These are phyloP conservation scores for Sus cebifrons DNA, from an alignment of 2,797 vertebrate species.

Conservation along the genomic window DNA sequence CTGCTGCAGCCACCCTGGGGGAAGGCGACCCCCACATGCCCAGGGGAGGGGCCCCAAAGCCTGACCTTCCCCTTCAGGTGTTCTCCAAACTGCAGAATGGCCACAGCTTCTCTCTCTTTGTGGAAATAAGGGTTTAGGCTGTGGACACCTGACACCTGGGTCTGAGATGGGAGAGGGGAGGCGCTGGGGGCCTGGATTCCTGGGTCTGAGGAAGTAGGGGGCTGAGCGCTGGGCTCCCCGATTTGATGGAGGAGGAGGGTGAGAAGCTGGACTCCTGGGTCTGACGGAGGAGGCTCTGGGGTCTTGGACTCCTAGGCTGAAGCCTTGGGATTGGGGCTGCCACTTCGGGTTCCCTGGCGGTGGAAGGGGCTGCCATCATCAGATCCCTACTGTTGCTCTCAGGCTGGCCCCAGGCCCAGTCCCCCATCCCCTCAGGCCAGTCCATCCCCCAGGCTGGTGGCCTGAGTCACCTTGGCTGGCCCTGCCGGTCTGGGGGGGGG, in stretches of 20 bases:
- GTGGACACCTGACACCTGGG: neutral
- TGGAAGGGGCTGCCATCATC: neutral
- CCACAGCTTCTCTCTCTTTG: neutral
- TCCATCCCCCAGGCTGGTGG: slow-evolving; percentile 81
- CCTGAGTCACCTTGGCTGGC: slow-evolving; percentile 87
- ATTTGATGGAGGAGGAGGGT: neutral
- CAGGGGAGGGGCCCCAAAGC: neutral
- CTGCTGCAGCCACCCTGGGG: neutral
- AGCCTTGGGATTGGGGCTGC: neutral
- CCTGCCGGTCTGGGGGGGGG: slow-evolving; percentile 60
- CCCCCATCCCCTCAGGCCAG: slow-evolving; percentile 62
- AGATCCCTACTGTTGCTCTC: neutral
- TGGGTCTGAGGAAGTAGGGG: neutral
- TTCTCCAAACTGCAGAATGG: neutral
- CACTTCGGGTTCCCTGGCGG: neutral
- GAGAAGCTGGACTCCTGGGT: fast-evolving
- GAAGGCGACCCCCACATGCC: neutral
- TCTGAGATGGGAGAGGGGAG: neutral
- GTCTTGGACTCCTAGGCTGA: no score
- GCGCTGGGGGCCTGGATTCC: neutral
- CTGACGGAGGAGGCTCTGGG: neutral
- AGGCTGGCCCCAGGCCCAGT: slow-evolving; percentile 69
- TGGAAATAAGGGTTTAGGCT: neutral
- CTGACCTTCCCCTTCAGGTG: neutral
- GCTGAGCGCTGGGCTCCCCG: neutral